Evolutionary conservation across 1,140 invertebrate genomes (phyloP).

Genomic region (Chymomyza costata): DNA sequence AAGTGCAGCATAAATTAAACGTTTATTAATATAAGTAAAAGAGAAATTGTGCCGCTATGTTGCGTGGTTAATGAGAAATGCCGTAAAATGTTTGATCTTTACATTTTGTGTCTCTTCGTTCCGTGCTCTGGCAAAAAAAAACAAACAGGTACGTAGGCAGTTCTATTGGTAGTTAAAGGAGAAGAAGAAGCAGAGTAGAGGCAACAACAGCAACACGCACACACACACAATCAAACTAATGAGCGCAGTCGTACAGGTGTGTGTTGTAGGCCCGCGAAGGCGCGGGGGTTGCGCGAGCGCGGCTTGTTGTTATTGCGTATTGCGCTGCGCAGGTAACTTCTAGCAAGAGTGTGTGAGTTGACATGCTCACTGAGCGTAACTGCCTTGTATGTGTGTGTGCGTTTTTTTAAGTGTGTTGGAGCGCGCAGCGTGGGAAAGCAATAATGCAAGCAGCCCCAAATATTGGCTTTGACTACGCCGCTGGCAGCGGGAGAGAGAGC

Average conservation of each 20-base stretch:
- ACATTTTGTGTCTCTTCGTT: too few species aligned
- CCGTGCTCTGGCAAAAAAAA: too few species aligned
- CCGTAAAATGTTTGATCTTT: too few species aligned
- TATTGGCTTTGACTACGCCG: slow-evolving; percentile 16
- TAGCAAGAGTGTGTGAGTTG: slow-evolving; percentile 16
- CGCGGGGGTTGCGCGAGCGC: slow-evolving; percentile 43
- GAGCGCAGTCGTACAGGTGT: slow-evolving; percentile 36
- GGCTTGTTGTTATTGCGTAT: slow-evolving; percentile 7
- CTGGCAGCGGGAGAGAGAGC: neutral
- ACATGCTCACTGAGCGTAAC: slow-evolving; percentile 64
- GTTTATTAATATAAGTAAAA: too few species aligned
- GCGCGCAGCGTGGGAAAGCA: slow-evolving; percentile 51
- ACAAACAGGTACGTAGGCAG: slow-evolving; percentile 64
- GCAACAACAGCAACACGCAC: slow-evolving; percentile 15
- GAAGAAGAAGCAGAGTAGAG: slow-evolving; percentile 23
- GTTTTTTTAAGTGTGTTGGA: slow-evolving; percentile 1
- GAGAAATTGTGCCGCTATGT: too few species aligned
- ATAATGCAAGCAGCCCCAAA: slow-evolving; percentile 5
- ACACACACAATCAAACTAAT: slow-evolving; percentile 9
- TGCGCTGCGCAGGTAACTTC: slow-evolving; percentile 53
- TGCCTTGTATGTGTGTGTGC: slow-evolving; percentile 40
- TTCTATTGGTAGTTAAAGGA: slow-evolving; percentile 54
- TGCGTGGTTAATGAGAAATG: too few species aligned
- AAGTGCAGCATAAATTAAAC: too few species aligned
- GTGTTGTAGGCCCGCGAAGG: neutral